Evolutionary conservation across 2,888 invertebrate genomes (phyloP).

Genomic region (Caradrina clavipalpis): DNA sequence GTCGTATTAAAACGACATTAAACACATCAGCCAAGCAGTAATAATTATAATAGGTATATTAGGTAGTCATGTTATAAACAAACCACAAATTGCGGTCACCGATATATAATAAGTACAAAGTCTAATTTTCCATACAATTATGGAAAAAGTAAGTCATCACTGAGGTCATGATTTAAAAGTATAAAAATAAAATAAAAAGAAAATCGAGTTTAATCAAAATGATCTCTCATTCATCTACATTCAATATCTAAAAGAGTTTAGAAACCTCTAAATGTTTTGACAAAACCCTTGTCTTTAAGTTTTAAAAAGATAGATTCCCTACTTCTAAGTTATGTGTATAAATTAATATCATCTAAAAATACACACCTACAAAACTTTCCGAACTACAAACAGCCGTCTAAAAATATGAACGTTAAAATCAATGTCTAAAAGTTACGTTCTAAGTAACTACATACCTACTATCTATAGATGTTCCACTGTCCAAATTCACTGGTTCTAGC

Average conservation of each 20-base stretch:
- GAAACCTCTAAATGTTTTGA: conserved; percentile 22
- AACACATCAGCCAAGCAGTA: conserved; percentile 8
- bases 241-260: conserved; percentile 20
- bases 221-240: conserved; percentile 24
- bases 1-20: conserved; percentile 6
- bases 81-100: conserved; percentile 15
- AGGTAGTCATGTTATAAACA: conserved; percentile 1
- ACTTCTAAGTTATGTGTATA: conserved; percentile 64
- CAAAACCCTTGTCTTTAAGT: conserved; percentile 25
- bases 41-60: conserved; percentile 4
- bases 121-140: neutral
- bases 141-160: conserved; percentile 11
- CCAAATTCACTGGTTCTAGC: conserved; percentile 64
- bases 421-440: conserved; percentile 69
- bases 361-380: conserved; percentile 76
- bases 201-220: conserved; percentile 36
- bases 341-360: conserved; percentile 73
- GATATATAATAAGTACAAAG: conserved; percentile 28
- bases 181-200: conserved; percentile 14
- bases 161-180: conserved; percentile 15
- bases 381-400: conserved; percentile 84
- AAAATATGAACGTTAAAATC: conserved; percentile 79
- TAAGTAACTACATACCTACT: conserved; percentile 57
- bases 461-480: conserved; percentile 51
- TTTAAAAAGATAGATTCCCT: conserved; percentile 41